phyloP scores from a whole-genome alignment of 2,888 invertebrate genomes.

The Platycheirus albimanus region DNA sequence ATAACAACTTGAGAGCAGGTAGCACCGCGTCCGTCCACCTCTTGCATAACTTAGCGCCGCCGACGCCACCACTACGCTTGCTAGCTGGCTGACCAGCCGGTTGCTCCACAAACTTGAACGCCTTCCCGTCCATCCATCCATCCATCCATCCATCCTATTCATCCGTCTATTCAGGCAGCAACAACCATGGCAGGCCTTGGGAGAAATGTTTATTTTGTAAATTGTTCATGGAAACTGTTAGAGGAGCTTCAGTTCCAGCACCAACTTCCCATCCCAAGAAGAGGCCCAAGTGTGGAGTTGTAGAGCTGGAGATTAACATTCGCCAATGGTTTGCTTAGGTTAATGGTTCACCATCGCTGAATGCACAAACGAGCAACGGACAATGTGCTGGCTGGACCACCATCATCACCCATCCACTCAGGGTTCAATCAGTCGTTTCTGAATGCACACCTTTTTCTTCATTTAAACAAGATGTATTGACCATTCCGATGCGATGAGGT shows the following conservation, averaged over 20 bases:
- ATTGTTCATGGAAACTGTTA: constrained; percentile 71
- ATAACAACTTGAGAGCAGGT: constrained; percentile 71
- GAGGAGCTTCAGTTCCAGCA: constrained; percentile 21
- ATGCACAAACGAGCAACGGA: constrained; percentile 38
- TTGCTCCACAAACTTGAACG: constrained; percentile 37
- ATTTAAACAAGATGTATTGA: constrained; percentile 73
- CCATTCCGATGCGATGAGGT: constrained; percentile 53
- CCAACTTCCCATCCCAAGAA: not conserved
- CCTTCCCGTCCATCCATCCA: constrained; percentile 50
- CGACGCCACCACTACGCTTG: constrained; percentile 1
- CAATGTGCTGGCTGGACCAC: constrained; percentile 56
- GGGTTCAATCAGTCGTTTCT: constrained; percentile 69
- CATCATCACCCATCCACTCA: constrained; percentile 59
- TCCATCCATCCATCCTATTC: constrained; percentile 27
- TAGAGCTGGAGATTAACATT: constrained; percentile 59
- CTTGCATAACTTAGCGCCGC: constrained; percentile 49
- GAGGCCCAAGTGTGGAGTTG: not conserved
- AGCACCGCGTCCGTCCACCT: constrained; percentile 39
- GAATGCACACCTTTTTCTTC: constrained; percentile 55
- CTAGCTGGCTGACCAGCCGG: too few species aligned
- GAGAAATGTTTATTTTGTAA: constrained; percentile 73
- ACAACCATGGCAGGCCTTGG: constrained; percentile 52
- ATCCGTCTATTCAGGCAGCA: constrained; percentile 27
- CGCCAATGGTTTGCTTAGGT: constrained; percentile 67
- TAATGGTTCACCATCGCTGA: constrained; percentile 69